Conservation (phyloP, 2,113 vertebrate genomes). For the Saccopteryx leptura region DNA sequence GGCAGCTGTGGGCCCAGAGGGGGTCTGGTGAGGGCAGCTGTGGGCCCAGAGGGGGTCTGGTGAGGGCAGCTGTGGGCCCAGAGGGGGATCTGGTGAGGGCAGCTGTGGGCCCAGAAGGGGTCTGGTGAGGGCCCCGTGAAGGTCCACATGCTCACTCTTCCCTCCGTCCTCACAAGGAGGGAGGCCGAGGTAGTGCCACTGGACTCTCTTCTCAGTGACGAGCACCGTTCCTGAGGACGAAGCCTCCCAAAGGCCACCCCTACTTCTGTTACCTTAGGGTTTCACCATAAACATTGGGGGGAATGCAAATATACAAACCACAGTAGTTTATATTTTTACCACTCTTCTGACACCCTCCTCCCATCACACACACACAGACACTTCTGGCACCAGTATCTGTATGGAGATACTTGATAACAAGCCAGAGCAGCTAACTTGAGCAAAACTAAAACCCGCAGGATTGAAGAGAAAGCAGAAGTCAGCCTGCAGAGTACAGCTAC, state of each 20-base stretch:
- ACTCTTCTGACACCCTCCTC: background rate
- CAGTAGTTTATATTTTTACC: background rate
- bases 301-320: background rate
- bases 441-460: constrained; percentile 14
- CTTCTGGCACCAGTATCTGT: background rate
- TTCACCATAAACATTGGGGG: background rate
- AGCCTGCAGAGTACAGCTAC: background rate
- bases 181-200: background rate
- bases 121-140: background rate
- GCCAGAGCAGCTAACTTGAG: background rate
- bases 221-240: background rate
- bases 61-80: too few relatives aligned
- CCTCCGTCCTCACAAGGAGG: too few relatives aligned
- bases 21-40: background rate
- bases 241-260: background rate
- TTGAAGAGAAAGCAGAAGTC: constrained; percentile 1
- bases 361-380: background rate
- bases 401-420: constrained; percentile 34
- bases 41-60: too few relatives aligned
- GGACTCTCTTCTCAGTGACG: background rate
- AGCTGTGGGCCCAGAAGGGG: too few relatives aligned
- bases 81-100: too few relatives aligned
- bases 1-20: too few relatives aligned
- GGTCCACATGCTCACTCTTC: background rate
- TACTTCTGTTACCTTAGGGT: background rate